These are phyloP conservation scores for Amblyjoppa proteus DNA, from an alignment of 2,888 invertebrate species.

Conservation along the genomic window DNA sequence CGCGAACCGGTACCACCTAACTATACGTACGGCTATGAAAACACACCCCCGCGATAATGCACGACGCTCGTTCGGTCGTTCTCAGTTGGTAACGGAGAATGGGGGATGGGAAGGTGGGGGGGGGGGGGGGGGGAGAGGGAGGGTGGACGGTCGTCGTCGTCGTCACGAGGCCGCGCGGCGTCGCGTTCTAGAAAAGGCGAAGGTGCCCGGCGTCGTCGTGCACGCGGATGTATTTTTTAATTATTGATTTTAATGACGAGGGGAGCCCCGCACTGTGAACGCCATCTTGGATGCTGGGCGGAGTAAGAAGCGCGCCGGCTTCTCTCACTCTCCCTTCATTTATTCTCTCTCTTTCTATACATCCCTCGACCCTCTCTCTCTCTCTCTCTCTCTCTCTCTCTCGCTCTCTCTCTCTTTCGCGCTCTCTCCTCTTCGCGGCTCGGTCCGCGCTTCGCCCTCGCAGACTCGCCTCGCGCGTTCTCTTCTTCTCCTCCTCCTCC, in stretches of 20 bases:
- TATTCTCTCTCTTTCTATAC: constrained; percentile 65
- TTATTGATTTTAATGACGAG: constrained; percentile 85
- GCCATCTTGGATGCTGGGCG: constrained; percentile 85
- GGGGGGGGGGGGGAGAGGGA: no score
- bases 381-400: constrained; percentile 43
- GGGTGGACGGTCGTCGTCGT: constrained; percentile 38
- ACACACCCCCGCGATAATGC: constrained; percentile 47
- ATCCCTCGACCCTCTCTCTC: constrained; percentile 63
- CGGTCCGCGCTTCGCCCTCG: constrained; percentile 61
- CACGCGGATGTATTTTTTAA: constrained; percentile 85
- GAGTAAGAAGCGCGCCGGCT: constrained; percentile 82
- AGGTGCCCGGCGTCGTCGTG: constrained; percentile 78
- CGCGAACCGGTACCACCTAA: constrained; percentile 76
- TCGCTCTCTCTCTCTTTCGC: constrained; percentile 41
- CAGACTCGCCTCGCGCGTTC: constrained; percentile 51
- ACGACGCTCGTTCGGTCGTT: constrained; percentile 70
- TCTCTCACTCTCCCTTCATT: constrained; percentile 71
- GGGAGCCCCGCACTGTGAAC: constrained; percentile 79
- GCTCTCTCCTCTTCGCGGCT: constrained; percentile 55
- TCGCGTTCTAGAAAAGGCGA: constrained; percentile 83
- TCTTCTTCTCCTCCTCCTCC: constrained; percentile 55
- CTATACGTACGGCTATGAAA: constrained; percentile 26
- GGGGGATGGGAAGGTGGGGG: background rate
- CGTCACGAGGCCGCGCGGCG: constrained; percentile 70
- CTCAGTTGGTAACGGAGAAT: constrained; percentile 67